A percentile compares a stretch with the other conserved stretches of the same genome.
These are phyloP conservation scores for Itoplectis maculator DNA, from an alignment of 2,888 invertebrate genomes.

Conservation along the genomic window DNA sequence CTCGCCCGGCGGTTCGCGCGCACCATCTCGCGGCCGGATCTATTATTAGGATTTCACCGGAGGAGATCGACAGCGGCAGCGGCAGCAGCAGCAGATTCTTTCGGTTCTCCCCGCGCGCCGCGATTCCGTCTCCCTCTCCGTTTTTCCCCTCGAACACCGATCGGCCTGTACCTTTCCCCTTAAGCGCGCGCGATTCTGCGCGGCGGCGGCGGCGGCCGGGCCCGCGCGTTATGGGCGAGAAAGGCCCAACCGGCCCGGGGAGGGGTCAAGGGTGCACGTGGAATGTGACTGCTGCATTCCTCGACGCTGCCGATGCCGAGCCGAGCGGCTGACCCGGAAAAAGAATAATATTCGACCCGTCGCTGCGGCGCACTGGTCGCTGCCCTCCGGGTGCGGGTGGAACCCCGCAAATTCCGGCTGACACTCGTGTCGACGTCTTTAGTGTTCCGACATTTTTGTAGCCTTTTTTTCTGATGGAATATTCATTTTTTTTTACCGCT, in stretches of 20 bases:
- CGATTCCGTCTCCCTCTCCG: slow-evolving; percentile 22
- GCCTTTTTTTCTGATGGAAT: slow-evolving; percentile 7
- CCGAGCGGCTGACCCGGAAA: slow-evolving; percentile 29
- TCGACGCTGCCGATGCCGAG: background rate
- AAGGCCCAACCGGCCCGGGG: slow-evolving; percentile 22
- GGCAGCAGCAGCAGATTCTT: slow-evolving; percentile 18
- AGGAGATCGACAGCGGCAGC: slow-evolving; percentile 27
- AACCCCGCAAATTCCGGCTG: slow-evolving; percentile 43
- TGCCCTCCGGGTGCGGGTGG: slow-evolving; percentile 48
- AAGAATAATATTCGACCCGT: slow-evolving; percentile 46
- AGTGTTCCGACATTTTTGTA: background rate
- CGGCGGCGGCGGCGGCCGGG: slow-evolving; percentile 5
- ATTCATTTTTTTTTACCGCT: background rate
- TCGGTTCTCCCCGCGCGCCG: slow-evolving; percentile 39
- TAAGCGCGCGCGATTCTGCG: slow-evolving; percentile 52
- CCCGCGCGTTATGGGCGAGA: slow-evolving; percentile 3
- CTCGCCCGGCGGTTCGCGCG: slow-evolving; percentile 44
- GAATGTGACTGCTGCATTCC: slow-evolving; percentile 67
- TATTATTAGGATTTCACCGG: slow-evolving; percentile 69
- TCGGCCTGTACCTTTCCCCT: slow-evolving; percentile 57
- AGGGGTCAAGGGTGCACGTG: slow-evolving; percentile 68
- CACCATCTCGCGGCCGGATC: slow-evolving; percentile 73
- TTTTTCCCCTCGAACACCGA: slow-evolving; percentile 36
- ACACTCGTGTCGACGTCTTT: background rate
- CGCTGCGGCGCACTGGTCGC: slow-evolving; percentile 46